These are phyloP conservation scores for Yponomeuta malinellus DNA, from an alignment of 2,888 invertebrate genomes.

Conservation along the genomic window DNA sequence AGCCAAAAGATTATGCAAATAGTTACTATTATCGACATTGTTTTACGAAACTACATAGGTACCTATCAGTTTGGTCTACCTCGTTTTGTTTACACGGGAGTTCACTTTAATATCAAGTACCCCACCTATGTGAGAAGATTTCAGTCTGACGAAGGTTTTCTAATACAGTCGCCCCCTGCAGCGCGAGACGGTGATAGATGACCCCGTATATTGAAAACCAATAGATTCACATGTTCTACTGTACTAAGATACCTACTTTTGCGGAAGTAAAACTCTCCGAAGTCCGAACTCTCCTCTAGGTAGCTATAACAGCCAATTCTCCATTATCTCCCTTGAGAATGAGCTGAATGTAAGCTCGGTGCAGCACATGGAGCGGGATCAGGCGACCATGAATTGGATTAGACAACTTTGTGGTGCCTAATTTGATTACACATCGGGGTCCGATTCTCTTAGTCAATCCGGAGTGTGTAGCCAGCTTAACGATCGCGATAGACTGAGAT, in stretches of 20 bases:
- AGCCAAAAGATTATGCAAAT: no score
- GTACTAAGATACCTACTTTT: no score
- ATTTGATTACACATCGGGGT: slow-evolving; percentile 36
- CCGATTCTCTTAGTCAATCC: slow-evolving; percentile 12
- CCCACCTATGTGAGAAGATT: not conserved
- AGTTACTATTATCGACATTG: no score
- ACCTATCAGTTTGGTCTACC: not conserved
- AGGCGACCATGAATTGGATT: slow-evolving; percentile 54
- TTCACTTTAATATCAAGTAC: not conserved
- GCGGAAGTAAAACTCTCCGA: no score
- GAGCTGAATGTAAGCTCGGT: no score
- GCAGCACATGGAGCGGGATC: slow-evolving; percentile 41
- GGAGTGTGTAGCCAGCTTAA: not conserved
- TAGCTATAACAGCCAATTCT: no score
- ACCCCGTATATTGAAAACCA: slow-evolving; percentile 68
- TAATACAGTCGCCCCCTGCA: slow-evolving; percentile 69
- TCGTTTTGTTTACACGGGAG: not conserved
- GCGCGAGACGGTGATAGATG: slow-evolving; percentile 67
- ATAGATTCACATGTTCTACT: slow-evolving; percentile 33
- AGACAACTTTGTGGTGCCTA: slow-evolving; percentile 33
- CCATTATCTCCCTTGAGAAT: no score
- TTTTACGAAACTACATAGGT: no score
- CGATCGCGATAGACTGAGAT: not conserved
- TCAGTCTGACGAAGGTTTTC: slow-evolving; percentile 61
- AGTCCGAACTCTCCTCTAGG: no score